Percentiles rank a stretch among this genome's conserved stretches.
Conservation (phyloP, 2,113 vertebrate species). For the Hydropotes inermis region DNA sequence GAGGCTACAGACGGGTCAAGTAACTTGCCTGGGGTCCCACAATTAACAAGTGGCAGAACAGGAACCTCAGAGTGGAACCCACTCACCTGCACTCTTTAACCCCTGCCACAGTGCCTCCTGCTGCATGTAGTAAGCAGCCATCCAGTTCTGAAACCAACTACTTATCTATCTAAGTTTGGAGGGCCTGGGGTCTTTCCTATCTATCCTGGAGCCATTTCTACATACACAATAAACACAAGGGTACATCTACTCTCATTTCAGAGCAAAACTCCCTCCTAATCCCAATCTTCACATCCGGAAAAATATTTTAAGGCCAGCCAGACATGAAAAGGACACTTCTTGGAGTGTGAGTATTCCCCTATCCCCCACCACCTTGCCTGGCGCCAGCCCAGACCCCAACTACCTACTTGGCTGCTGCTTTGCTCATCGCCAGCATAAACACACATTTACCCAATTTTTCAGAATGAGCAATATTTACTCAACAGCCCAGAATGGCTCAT, state of each 20-base stretch:
- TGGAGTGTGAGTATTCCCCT: neutral
- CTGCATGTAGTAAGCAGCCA: neutral
- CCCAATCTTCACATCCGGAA: neutral
- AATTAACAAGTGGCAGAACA: neutral
- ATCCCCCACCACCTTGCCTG: neutral
- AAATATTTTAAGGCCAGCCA: neutral
- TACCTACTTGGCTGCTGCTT: conserved; percentile 18
- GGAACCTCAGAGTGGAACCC: neutral
- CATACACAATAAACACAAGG: neutral
- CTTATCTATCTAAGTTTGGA: neutral
- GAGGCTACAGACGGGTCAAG: neutral
- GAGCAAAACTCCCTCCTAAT: neutral
- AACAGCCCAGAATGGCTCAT: conserved; percentile 59
- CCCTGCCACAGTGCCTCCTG: neutral
- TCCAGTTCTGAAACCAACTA: neutral
- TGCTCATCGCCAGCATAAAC: neutral
- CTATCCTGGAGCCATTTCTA: neutral
- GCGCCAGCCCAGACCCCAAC: neutral
- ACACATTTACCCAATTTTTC: conserved; percentile 67
- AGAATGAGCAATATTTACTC: conserved; percentile 63
- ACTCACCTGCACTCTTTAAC: neutral
- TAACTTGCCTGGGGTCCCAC: neutral
- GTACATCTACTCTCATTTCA: neutral
- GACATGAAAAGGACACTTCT: neutral
- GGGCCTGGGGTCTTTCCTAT: neutral